Evolutionary conservation across 2,888 invertebrate genomes (phyloP).

Genomic region (Thysanoteuthis rhombus): DNA sequence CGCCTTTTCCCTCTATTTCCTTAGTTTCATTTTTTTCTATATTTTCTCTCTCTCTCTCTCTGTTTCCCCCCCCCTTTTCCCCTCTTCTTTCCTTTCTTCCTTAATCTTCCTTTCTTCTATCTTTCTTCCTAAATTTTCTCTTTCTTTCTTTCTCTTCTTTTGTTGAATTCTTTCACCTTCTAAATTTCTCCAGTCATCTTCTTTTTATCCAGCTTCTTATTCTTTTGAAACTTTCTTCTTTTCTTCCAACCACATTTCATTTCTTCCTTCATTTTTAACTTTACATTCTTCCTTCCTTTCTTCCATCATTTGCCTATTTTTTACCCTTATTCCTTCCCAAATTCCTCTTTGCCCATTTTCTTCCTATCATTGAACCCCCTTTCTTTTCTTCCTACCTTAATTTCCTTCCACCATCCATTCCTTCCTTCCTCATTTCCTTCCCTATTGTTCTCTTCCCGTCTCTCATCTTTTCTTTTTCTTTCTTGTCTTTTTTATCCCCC

Average conservation of each 20-base stretch:
- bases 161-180: too few relatives aligned
- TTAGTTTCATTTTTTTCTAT: too few relatives aligned
- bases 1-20: too few relatives aligned
- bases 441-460: background rate
- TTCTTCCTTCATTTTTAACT: background rate
- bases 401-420: background rate
- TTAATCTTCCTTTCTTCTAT: background rate
- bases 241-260: background rate
- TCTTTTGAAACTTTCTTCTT: too few relatives aligned
- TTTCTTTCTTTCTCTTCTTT: background rate
- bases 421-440: background rate
- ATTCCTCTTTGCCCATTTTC: background rate
- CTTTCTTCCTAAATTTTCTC: too few relatives aligned
- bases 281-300: background rate
- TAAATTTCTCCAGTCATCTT: too few relatives aligned
- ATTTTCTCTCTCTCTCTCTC: background rate
- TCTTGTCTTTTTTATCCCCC: too few relatives aligned
- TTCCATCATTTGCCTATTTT: background rate
- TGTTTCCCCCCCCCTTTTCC: background rate
- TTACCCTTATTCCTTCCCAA: background rate
- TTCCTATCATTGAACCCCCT: background rate
- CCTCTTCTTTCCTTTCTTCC: too few relatives aligned
- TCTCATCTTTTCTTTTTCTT: too few relatives aligned
- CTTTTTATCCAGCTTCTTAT: too few relatives aligned
- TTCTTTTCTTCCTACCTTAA: background rate